Evolutionary conservation across 2,113 vertebrate genomes (phyloP).

Genomic region (Tragelaphus strepsiceros): DNA sequence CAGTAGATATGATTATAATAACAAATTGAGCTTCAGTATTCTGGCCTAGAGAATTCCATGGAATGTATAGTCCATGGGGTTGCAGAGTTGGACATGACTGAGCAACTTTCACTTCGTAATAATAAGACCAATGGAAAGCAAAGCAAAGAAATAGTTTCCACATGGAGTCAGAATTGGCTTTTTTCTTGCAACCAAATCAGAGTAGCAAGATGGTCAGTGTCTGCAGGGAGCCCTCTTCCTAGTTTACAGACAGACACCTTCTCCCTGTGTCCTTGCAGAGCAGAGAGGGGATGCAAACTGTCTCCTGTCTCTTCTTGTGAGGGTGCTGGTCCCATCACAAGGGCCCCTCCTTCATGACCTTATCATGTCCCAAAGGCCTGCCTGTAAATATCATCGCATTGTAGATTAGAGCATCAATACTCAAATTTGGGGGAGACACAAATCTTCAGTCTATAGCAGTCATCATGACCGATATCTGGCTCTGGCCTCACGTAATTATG

Average conservation of each 20-base stretch:
- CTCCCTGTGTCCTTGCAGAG: neutral
- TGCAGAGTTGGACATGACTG: neutral
- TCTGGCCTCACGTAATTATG: neutral
- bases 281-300: neutral
- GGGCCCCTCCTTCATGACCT: neutral
- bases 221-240: neutral
- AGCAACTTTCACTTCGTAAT: neutral
- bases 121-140: neutral
- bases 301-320: neutral
- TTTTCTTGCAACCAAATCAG: neutral
- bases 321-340: neutral
- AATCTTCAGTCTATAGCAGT: neutral
- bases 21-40: neutral
- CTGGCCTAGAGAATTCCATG: neutral
- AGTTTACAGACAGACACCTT: neutral
- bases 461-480: rapidly evolving
- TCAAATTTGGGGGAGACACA: neutral
- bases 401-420: neutral
- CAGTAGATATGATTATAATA: neutral
- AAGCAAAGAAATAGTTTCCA: neutral
- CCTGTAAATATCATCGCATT: neutral
- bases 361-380: neutral
- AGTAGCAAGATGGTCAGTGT: too few relatives aligned
- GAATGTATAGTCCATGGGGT: neutral
- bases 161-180: neutral